Evolutionary conservation across 2,797 vertebrate genomes (phyloP), one percentile per base, ranked within the genome.

Genomic region (Sebastes itinus): DNA sequence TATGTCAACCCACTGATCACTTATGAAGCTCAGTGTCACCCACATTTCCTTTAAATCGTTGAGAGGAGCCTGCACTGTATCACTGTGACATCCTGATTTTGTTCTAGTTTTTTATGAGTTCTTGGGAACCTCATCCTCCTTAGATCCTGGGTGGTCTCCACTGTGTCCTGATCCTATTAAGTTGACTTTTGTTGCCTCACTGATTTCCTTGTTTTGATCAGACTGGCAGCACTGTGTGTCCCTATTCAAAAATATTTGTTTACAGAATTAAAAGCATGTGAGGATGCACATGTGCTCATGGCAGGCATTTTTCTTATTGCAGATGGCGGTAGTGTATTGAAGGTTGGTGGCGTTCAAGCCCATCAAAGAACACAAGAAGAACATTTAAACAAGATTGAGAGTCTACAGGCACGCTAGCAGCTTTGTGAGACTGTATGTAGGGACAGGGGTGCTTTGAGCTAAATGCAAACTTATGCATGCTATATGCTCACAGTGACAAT

Each of bases 131-230:
- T 84, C 35, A 27, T 73, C 66, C 52, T 78, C 59, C 70, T 84
- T 20, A 54, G 73, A 84, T 87, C 42, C 62, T 80, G 90, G 91
- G 92, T 94, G 92, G 90, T 93, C 92, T 83, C 59, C 63, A 73
- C 58, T 63, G 7, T 67, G 28, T 85, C 62, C 68, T 13, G 2
- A 64, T 81, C 70, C 82, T 75, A 72, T 88, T 72, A 82, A 68
- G 46, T 49, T 74, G 68, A 83, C 38, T 82, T 78, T 83, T 54
- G 66, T 84, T 64, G 62, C 88, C 78, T 83, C 25, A 11, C 54
- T 30, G 68, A 72, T 76, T 84, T 68, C 16, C 59, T 74, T 80
- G 28, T 68, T 81, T 33, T 74, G 68, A 82, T 80, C 78, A 33
- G 22, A 16, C 27, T 54, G 27, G 38, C 13, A 66, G 30, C 30